These are phyloP conservation scores for Phrynocephalus forsythii DNA, from an alignment of 2,797 vertebrate species.

Conservation along the genomic window DNA sequence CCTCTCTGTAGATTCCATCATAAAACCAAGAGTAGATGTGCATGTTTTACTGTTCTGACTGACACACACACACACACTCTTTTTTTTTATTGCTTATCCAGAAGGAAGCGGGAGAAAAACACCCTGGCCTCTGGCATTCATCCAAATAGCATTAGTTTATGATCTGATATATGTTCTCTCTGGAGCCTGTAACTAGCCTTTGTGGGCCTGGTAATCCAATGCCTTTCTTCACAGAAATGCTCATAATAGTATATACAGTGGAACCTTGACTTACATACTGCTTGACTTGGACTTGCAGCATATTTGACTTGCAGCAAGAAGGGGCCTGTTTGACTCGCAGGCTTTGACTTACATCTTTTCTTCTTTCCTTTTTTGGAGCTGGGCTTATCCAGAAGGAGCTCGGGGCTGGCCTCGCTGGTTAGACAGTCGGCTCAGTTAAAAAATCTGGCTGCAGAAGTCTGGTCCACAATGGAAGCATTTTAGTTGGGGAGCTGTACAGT, in stretches of 20 bases:
- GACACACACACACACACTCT: constrained; percentile 17
- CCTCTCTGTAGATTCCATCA: constrained; percentile 29
- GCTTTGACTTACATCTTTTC: too few species aligned
- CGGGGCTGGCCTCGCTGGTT: too few species aligned
- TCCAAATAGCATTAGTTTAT: constrained; percentile 37
- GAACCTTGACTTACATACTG: too few species aligned
- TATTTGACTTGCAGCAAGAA: too few species aligned
- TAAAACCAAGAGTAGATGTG: constrained; percentile 38
- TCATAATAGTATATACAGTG: constrained; percentile 27
- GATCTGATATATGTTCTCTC: constrained; percentile 31
- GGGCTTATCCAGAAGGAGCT: too few species aligned
- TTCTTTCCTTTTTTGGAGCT: too few species aligned
- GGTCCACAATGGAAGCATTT: too few species aligned
- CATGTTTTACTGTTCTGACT: constrained; percentile 32
- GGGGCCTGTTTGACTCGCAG: too few species aligned
- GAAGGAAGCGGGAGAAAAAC: constrained; percentile 7
- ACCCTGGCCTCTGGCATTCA: constrained; percentile 17
- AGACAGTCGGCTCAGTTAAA: too few species aligned
- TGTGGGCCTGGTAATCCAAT: constrained; percentile 45
- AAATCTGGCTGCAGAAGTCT: too few species aligned
- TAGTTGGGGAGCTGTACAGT: too few species aligned
- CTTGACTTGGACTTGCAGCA: too few species aligned
- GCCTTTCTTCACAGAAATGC: constrained; percentile 34
- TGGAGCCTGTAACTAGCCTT: constrained; percentile 21
- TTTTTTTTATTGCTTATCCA: constrained; percentile 37